Conservation (phyloP, 2,797 vertebrate genomes). For the Petrocephalus schoutedeni region DNA sequence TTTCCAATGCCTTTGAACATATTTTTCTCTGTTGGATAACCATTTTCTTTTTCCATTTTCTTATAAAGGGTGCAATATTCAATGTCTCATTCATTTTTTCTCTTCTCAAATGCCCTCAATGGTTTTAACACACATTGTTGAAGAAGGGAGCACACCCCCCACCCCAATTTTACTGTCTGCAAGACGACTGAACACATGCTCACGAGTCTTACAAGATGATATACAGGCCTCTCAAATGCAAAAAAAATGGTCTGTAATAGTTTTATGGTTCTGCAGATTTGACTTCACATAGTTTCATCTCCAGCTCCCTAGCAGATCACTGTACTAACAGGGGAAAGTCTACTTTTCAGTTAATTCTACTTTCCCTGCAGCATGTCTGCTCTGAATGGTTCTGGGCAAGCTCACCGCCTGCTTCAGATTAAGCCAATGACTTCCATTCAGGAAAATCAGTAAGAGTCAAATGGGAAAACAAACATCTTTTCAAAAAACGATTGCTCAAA, state of each 20-base stretch:
- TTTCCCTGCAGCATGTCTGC: slow-evolving; percentile 11
- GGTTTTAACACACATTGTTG: not conserved
- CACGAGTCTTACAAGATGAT: not conserved
- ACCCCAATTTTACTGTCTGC: not conserved
- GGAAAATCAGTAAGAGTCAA: not conserved
- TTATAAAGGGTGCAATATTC: slow-evolving; percentile 4
- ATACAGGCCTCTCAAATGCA: not conserved
- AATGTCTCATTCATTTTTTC: not conserved
- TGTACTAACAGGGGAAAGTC: not conserved
- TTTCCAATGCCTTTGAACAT: not conserved
- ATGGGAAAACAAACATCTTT: slow-evolving; percentile 5
- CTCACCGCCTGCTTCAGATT: not conserved
- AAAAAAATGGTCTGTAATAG: not conserved
- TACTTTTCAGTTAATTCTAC: not conserved
- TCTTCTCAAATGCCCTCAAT: not conserved
- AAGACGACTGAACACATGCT: not conserved
- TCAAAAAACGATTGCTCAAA: not conserved
- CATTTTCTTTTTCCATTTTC: slow-evolving; percentile 2
- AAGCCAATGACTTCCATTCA: not conserved
- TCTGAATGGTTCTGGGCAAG: not conserved
- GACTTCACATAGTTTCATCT: not conserved
- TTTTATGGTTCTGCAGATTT: not conserved
- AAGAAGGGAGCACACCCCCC: not conserved
- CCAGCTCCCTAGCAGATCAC: not conserved
- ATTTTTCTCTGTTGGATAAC: not conserved